Evolutionary conservation across 2,888 invertebrate species (phyloP), one percentile per base, ranked within the genome.

Genomic region (Helobdella robusta): DNA sequence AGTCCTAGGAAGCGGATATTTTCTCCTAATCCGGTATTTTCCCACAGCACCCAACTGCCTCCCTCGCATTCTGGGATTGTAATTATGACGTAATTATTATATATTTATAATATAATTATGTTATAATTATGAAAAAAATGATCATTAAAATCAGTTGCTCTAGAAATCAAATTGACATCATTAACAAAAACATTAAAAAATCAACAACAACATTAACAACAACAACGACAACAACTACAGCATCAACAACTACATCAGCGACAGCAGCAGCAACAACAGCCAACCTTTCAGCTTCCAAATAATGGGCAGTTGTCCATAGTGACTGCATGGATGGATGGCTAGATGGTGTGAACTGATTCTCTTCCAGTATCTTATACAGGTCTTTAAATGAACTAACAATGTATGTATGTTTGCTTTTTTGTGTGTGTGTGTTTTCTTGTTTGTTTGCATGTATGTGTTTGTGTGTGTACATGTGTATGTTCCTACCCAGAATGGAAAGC

Each of bases 271-370:
- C 34, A 58, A 34, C 34, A 30, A 5, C 8, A 30, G 3, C 4
- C 15, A 6, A 62, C 62, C 62, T 36, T 20, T 62, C 62, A 28
- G 62, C 62, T 25, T 62, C 62, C 20, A 62, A 50, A 35, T 62
- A 62, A 34, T 62, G 62, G 18, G 62, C 62, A n/a, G 62, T 50
- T 15, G 62, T 62, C 62, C 62, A 56, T 4, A 56, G 32, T 1
- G 62, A 50, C 34, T 62, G 62, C 62, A 62, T 62, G 50, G 50
- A 62, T n/a, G 62, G 62, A 25, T 62, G 62, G 44, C 50, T 62
- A 15, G 50, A 30, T 18, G 50, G 50, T 28, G 48, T 30, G 62
- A 62, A 62, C 11, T 62, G 32, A 35, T 62, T 48, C n/a, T 34
- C 34, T 20, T 50, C 50, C 30, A 62, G 34, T 15, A 62, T 28